Percentiles rank a stretch among this genome's conserved stretches.
Evolutionary conservation across 92 coral and sea anemone genomes (phyloP).

Genomic region (Palythoa grandis): DNA sequence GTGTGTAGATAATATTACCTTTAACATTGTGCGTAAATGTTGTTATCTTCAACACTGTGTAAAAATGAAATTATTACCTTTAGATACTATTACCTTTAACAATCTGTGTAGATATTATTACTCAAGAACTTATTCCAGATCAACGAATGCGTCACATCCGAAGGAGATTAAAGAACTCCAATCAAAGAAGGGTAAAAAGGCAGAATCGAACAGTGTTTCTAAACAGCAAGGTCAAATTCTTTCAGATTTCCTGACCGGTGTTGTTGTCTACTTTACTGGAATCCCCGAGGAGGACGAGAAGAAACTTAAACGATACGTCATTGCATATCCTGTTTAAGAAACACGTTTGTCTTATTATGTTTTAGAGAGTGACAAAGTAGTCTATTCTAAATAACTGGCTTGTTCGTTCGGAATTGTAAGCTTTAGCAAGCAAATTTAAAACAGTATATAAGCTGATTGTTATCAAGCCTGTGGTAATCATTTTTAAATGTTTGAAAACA

Average conservation of each 20-base stretch:
- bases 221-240: conserved; percentile 30
- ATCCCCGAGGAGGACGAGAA: conserved; percentile 61
- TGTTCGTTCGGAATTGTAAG: too few relatives aligned
- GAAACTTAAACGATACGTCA: conserved; percentile 69
- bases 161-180: conserved; percentile 5
- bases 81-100: too few relatives aligned
- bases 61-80: too few relatives aligned
- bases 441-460: too few relatives aligned
- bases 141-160: conserved; percentile 38
- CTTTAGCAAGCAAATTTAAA: too few relatives aligned
- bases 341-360: not conserved
- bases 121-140: conserved; percentile 53
- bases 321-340: conserved; percentile 85
- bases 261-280: conserved; percentile 65
- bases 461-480: too few relatives aligned
- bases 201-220: conserved; percentile 1
- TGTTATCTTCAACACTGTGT: too few relatives aligned
- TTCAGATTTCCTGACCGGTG: conserved; percentile 81
- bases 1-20: not conserved
- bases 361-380: not conserved
- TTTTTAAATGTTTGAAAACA: too few relatives aligned
- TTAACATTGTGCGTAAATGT: not conserved
- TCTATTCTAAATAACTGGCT: not conserved
- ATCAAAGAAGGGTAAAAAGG: not conserved
- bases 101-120: conserved; percentile 65